phyloP scores from a whole-genome alignment of 2,888 invertebrate species.

The Petrophora chlorosata region DNA sequence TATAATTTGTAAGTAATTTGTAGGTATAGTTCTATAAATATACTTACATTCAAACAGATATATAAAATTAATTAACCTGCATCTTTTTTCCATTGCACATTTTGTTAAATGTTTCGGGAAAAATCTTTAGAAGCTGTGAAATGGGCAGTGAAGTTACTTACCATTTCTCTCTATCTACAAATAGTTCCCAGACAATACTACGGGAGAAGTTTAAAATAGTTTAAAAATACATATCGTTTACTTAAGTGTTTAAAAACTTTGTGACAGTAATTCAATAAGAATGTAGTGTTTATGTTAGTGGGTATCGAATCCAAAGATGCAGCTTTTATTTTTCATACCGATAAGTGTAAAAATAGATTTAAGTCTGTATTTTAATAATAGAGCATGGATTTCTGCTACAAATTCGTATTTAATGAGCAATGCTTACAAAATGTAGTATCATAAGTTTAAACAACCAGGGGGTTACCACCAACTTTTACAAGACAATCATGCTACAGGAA shows the following conservation, averaged over 20 bases:
- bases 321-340: constrained; percentile 77
- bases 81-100: no score
- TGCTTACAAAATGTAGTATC: constrained; percentile 1
- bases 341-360: constrained; percentile 61
- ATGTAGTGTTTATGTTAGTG: constrained; percentile 47
- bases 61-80: no score
- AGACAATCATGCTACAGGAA: no score
- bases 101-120: no score
- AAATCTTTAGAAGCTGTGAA: constrained; percentile 25
- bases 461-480: no score
- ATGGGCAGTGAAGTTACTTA: constrained; percentile 19
- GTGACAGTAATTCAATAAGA: constrained; percentile 76
- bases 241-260: constrained; percentile 54
- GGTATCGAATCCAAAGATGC: constrained; percentile 72
- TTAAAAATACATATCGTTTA: constrained; percentile 79
- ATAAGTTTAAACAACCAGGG: neutral
- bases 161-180: constrained; percentile 28
- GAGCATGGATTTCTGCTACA: neutral
- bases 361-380: constrained; percentile 60
- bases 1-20: no score
- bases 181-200: constrained; percentile 47
- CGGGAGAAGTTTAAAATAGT: constrained; percentile 51
- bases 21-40: no score
- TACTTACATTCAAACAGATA: no score
- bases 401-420: neutral